phyloP scores from a whole-genome alignment of 2,797 vertebrate genomes.

The Mormyrus hasselquistii region DNA sequence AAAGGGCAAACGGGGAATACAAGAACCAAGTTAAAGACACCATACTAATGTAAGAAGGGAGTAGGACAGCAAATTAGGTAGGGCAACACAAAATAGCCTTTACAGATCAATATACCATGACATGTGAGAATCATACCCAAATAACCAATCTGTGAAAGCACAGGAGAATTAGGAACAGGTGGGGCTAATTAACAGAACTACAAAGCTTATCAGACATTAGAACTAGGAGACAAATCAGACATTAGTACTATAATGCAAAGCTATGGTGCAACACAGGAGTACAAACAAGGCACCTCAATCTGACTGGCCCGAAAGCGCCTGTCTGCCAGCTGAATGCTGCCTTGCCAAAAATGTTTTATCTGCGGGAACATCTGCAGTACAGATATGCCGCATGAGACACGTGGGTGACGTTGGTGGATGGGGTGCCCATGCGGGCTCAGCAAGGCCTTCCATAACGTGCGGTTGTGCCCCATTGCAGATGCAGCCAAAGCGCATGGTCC shows the following conservation, averaged over 20 bases:
- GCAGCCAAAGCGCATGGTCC: neutral
- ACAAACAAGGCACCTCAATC: constrained; percentile 31
- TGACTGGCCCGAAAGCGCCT: neutral
- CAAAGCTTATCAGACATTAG: neutral
- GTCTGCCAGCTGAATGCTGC: neutral
- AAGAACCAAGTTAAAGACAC: neutral
- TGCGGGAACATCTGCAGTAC: neutral
- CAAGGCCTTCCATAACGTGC: neutral
- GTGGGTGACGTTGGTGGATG: neutral
- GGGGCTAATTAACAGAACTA: neutral
- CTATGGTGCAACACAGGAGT: neutral
- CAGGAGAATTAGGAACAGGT: neutral
- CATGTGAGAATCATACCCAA: neutral
- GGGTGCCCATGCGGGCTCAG: neutral
- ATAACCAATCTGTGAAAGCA: neutral
- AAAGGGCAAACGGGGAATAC: neutral
- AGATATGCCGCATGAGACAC: neutral
- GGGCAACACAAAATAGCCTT: neutral
- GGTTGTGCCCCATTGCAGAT: neutral
- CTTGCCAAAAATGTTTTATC: neutral
- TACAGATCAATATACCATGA: too few species aligned
- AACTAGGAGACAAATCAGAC: neutral
- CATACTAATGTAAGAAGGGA: neutral
- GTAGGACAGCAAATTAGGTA: neutral
- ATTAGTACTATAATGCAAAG: neutral